Evolutionary conservation across 2,113 vertebrate species (phyloP).

Genomic region (Tychaedon coryphoeus): DNA sequence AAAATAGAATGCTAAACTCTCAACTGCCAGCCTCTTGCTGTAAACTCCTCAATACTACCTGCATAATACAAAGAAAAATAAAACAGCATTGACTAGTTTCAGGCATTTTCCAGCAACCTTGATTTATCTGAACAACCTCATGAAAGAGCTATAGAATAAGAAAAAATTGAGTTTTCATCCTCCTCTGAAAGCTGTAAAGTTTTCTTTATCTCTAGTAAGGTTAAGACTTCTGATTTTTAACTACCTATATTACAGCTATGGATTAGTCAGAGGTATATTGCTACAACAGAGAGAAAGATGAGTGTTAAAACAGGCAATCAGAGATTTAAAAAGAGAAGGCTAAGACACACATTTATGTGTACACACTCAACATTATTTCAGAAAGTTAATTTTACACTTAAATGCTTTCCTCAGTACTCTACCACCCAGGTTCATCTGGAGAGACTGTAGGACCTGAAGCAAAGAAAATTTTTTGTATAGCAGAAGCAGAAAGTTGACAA

Average conservation of each 20-base stretch:
- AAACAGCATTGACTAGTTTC: neutral
- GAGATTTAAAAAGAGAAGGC: slow-evolving; percentile 33
- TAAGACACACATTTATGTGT: neutral
- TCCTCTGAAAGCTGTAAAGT: neutral
- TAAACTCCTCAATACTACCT: neutral
- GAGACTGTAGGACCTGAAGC: neutral
- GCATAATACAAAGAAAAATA: neutral
- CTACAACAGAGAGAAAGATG: slow-evolving; percentile 3
- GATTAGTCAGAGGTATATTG: neutral
- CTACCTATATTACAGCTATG: neutral
- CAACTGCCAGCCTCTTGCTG: neutral
- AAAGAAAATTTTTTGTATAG: neutral
- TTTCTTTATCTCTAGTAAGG: neutral
- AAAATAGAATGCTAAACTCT: neutral
- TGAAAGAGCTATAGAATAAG: neutral
- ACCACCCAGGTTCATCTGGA: neutral
- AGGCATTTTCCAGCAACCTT: neutral
- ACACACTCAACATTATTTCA: neutral
- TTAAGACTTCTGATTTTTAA: neutral
- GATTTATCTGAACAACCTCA: neutral
- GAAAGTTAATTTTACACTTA: slow-evolving; percentile 21
- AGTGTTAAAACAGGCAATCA: slow-evolving; percentile 10
- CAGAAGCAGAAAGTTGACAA: slow-evolving; percentile 1
- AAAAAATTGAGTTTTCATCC: neutral
- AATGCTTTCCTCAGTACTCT: neutral